Evolutionary conservation across 2,888 invertebrate species (phyloP).

Genomic region (Lottia gigantea): DNA sequence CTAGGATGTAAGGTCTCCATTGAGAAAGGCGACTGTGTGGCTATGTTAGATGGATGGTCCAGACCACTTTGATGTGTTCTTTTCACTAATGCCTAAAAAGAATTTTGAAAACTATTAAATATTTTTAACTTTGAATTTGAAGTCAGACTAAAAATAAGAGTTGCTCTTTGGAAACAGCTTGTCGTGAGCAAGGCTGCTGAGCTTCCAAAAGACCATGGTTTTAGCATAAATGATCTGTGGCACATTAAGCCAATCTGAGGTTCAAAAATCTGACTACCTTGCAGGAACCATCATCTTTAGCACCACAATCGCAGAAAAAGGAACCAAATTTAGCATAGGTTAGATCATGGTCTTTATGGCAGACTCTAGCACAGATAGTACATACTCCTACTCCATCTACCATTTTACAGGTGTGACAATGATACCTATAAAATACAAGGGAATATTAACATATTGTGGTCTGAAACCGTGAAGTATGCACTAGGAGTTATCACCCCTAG

Average conservation of each 20-base stretch:
- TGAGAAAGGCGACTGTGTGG: slow-evolving; percentile 68
- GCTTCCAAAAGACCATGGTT: too few species aligned
- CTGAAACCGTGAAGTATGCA: too few species aligned
- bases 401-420: slow-evolving; percentile 99
- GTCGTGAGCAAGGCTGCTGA: too few species aligned
- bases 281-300: slow-evolving; percentile 77
- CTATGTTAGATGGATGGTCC: slow-evolving; percentile 45
- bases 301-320: slow-evolving; percentile 99
- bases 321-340: slow-evolving; percentile 97
- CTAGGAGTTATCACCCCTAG: too few species aligned
- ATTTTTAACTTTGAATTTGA: too few species aligned
- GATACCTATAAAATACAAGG: slow-evolving; percentile 78
- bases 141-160: too few species aligned
- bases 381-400: slow-evolving; percentile 98
- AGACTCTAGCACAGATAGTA: slow-evolving; percentile 95
- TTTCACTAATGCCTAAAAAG: slow-evolving; percentile 74
- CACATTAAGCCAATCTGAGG: too few species aligned
- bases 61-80: slow-evolving; percentile 73
- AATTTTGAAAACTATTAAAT: too few species aligned
- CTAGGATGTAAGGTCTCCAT: slow-evolving; percentile 73
- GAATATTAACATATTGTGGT: too few species aligned
- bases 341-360: slow-evolving; percentile 95
- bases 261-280: too few species aligned
- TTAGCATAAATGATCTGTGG: too few species aligned
- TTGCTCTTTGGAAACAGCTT: too few species aligned